A percentile compares a stretch with the other conserved stretches of the same genome.
Evolutionary conservation across 1,140 invertebrate species (phyloP).

Genomic region (Agraylea sexmaculata): DNA sequence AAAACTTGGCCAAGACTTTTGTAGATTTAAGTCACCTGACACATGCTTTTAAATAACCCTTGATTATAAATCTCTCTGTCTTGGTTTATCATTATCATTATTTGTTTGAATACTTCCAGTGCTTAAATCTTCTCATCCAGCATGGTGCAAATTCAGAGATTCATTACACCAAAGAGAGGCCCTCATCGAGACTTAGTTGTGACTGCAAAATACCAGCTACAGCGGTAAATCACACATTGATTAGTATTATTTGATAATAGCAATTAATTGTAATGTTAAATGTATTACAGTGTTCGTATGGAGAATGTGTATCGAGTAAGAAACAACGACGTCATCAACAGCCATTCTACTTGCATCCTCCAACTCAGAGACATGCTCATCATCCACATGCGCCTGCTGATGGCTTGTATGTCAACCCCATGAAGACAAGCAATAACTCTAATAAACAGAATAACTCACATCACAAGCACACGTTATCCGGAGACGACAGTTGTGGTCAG

Average conservation of each 20-base stretch:
- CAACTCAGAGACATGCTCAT: constrained; percentile 30
- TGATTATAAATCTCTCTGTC: neutral
- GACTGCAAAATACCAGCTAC: too few relatives aligned
- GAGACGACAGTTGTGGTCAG: constrained; percentile 36
- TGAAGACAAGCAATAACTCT: constrained; percentile 38
- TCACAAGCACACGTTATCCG: constrained; percentile 29
- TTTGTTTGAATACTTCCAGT: constrained; percentile 38
- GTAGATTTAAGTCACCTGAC: too few relatives aligned
- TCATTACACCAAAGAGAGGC: constrained; percentile 43
- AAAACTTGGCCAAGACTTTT: too few relatives aligned
- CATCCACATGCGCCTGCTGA: constrained; percentile 49
- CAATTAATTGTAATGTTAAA: too few relatives aligned
- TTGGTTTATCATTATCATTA: constrained; percentile 4
- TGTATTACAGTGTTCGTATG: constrained; percentile 39
- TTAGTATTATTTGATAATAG: too few relatives aligned
- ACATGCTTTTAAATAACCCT: constrained; percentile 7
- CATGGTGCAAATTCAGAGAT: constrained; percentile 60
- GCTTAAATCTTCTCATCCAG: constrained; percentile 63
- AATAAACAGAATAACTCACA: constrained; percentile 21
- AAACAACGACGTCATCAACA: constrained; percentile 37
- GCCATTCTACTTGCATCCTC: constrained; percentile 64
- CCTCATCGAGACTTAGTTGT: too few relatives aligned
- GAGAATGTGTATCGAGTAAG: constrained; percentile 40
- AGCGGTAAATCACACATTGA: too few relatives aligned
- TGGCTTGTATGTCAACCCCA: constrained; percentile 70